Conservation (phyloP, 1,140 invertebrate species). For the Brachionus plicatilis region DNA sequence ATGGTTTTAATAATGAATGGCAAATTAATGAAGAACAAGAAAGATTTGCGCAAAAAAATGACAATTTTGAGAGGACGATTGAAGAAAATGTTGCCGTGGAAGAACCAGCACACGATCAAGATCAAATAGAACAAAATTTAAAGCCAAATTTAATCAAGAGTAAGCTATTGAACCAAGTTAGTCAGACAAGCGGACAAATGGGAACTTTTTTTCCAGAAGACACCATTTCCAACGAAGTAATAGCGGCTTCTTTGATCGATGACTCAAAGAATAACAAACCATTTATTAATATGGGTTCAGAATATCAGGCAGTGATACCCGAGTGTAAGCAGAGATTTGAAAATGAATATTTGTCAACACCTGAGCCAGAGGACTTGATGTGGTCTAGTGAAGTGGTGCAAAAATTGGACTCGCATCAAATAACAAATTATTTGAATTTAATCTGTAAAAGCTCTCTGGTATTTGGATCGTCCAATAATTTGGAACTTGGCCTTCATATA, state of each 20-base stretch:
- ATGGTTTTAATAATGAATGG: neutral
- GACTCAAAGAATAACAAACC: constrained; percentile 51
- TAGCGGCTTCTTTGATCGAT: constrained; percentile 21
- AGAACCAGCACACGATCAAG: neutral
- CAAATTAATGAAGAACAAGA: neutral
- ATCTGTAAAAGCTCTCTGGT: constrained; percentile 5
- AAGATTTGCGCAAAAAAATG: neutral
- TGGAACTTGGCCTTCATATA: constrained; percentile 28
- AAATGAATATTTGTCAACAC: neutral
- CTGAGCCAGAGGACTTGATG: constrained; percentile 24
- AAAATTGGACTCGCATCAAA: neutral
- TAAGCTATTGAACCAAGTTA: constrained; percentile 4
- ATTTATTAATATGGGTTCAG: constrained; percentile 81
- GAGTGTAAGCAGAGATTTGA: constrained; percentile 42
- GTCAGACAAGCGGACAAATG: neutral
- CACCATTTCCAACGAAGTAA: neutral
- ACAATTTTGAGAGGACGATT: neutral
- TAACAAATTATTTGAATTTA: constrained; percentile 6
- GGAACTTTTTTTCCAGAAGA: constrained; percentile 22
- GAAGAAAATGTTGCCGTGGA: neutral
- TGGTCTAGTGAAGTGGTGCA: constrained; percentile 11
- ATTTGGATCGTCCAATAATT: constrained; percentile 33
- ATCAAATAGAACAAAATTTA: neutral
- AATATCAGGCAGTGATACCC: constrained; percentile 79
- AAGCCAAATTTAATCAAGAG: neutral